Percentiles rank a stretch among this genome's conserved stretches.
These are phyloP conservation scores for Parasteatoda tepidariorum DNA, from an alignment of 1,140 invertebrate species.

Conservation along the genomic window DNA sequence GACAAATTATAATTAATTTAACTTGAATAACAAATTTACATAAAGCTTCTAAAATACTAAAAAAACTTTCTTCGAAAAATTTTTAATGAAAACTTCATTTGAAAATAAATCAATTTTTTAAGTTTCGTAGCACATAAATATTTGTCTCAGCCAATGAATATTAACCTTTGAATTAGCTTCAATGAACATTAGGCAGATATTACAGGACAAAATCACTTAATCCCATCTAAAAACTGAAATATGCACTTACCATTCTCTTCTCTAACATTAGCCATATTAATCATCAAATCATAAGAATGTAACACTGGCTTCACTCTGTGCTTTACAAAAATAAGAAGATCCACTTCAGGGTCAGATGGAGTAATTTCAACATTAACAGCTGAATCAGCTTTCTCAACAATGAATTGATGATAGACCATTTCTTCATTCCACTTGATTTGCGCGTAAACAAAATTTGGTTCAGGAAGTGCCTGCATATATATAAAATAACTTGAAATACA, in stretches of 20 bases:
- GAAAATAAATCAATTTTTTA: no score
- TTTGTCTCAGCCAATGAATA: no score
- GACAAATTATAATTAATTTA: no score
- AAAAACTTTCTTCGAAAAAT: no score
- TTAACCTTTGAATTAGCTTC: no score
- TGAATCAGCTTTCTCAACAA: conserved; percentile 65
- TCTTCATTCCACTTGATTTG: conserved; percentile 63
- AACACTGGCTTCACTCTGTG: conserved; percentile 63
- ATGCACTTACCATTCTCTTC: conserved; percentile 62
- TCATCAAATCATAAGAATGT: conserved; percentile 63
- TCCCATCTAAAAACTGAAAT: no score
- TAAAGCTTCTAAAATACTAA: no score
- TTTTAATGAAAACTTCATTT: no score
- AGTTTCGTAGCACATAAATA: no score
- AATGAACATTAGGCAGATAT: no score
- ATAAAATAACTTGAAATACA: not conserved
- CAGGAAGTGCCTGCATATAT: conserved; percentile 62
- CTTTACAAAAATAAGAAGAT: conserved; percentile 63
- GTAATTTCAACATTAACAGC: conserved; percentile 65
- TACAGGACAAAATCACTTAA: no score
- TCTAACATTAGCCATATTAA: conserved; percentile 56
- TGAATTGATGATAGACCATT: conserved; percentile 65
- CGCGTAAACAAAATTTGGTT: conserved; percentile 61
- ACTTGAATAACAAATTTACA: no score
- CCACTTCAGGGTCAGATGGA: conserved; percentile 62